Percentiles rank a stretch among this genome's conserved stretches.
These are phyloP conservation scores for Drosophila koepferae DNA, from an alignment of 2,888 invertebrate genomes.

Conservation along the genomic window DNA sequence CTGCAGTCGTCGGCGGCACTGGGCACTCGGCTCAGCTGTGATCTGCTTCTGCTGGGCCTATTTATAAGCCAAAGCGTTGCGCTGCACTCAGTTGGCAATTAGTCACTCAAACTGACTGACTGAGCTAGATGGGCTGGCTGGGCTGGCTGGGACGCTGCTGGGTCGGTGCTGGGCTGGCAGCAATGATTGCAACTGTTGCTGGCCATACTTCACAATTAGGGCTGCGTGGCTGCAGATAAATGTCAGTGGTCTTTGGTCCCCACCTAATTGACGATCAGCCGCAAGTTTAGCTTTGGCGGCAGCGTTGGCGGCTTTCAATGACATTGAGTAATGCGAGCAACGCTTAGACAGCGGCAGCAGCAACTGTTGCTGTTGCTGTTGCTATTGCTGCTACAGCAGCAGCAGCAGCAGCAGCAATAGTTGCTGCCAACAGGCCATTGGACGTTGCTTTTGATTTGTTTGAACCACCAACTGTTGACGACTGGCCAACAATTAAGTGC, in stretches of 20 bases:
- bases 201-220: conserved; percentile 64
- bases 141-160: background rate
- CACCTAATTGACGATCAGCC: conserved; percentile 72
- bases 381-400: background rate
- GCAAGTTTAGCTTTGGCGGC: conserved; percentile 58
- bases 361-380: conserved; percentile 6
- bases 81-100: conserved; percentile 70
- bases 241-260: conserved; percentile 65
- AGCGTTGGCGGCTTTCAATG: conserved; percentile 68
- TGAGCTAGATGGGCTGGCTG: conserved; percentile 2
- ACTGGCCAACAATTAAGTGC: conserved; percentile 70
- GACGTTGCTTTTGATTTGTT: conserved; percentile 71
- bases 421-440: conserved; percentile 43
- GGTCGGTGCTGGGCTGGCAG: conserved; percentile 1
- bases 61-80: conserved; percentile 59
- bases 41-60: conserved; percentile 49
- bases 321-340: conserved; percentile 78
- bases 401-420: conserved; percentile 3
- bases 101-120: conserved; percentile 69
- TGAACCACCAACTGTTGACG: conserved; percentile 65
- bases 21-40: conserved; percentile 20
- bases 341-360: conserved; percentile 41
- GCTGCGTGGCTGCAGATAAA: conserved; percentile 59
- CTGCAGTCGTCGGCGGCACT: conserved; percentile 5
- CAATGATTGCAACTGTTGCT: conserved; percentile 26